Percentiles rank a stretch among this genome's conserved stretches.
phyloP scores from a whole-genome alignment of 2,113 vertebrate species.

The Acrocephalus kingi region DNA sequence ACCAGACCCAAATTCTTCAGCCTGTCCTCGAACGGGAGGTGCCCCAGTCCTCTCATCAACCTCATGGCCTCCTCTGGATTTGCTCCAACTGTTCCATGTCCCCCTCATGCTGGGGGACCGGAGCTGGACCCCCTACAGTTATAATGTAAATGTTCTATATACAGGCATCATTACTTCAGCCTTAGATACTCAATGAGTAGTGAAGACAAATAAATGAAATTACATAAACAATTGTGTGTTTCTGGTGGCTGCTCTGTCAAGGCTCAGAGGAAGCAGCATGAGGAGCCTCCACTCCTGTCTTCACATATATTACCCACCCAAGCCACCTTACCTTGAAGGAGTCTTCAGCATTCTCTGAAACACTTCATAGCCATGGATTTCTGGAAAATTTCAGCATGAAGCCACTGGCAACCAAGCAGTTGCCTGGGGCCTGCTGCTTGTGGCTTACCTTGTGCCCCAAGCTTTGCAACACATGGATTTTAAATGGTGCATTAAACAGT shows the following conservation, averaged over 20 bases:
- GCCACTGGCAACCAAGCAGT: not conserved
- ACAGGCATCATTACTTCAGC: rapidly evolving
- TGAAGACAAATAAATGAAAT: not conserved
- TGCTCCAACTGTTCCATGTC: not conserved
- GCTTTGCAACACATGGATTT: not conserved
- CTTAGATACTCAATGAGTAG: not conserved
- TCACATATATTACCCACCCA: rapidly evolving
- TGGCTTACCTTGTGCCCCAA: not conserved
- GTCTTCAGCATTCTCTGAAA: not conserved
- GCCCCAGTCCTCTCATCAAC: not conserved
- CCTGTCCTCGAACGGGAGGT: rapidly evolving
- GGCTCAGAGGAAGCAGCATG: not conserved
- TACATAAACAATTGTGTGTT: rapidly evolving
- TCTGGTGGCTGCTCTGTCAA: not conserved
- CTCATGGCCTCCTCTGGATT: not conserved
- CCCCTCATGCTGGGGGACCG: not conserved
- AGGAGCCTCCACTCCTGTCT: rapidly evolving
- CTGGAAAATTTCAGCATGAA: not conserved
- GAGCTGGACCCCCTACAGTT: not conserved
- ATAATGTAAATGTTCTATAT: not conserved
- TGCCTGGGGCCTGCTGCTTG: not conserved
- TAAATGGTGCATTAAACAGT: not conserved
- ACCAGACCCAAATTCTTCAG: not conserved
- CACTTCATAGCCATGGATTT: rapidly evolving
- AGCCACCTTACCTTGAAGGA: too few species aligned